A percentile compares a stretch with the other conserved stretches of the same genome.
These are phyloP conservation scores for Eurytoma adleriae DNA, from an alignment of 2,888 invertebrate species.

Conservation along the genomic window DNA sequence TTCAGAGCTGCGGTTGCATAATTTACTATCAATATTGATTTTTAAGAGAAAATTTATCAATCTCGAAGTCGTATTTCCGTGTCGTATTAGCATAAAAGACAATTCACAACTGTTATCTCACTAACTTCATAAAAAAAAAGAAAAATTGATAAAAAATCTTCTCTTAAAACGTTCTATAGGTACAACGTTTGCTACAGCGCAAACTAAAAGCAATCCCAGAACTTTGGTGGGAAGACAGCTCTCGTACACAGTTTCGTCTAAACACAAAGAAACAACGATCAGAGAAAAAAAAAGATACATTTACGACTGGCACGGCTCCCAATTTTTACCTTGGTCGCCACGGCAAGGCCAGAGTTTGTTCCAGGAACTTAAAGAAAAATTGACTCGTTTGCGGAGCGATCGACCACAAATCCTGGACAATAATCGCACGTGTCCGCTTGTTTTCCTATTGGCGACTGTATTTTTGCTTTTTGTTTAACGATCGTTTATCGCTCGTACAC, in stretches of 20 bases:
- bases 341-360: slow-evolving; percentile 64
- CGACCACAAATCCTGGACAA: slow-evolving; percentile 69
- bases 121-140: too few relatives aligned
- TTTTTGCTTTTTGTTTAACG: background rate
- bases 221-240: slow-evolving; percentile 43
- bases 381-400: slow-evolving; percentile 62
- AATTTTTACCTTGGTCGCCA: slow-evolving; percentile 67
- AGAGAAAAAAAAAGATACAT: slow-evolving; percentile 29
- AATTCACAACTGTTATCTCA: too few relatives aligned
- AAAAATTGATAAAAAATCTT: background rate
- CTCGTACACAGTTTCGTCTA: slow-evolving; percentile 30
- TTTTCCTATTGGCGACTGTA: background rate
- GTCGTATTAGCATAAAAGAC: too few relatives aligned
- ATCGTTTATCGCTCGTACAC: background rate
- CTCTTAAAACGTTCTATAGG: background rate
- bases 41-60: background rate
- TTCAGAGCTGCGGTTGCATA: background rate
- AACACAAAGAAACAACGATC: slow-evolving; percentile 65
- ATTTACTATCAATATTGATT: background rate
- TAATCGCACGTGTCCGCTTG: slow-evolving; percentile 66
- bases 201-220: slow-evolving; percentile 10
- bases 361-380: slow-evolving; percentile 62
- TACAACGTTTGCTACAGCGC: background rate
- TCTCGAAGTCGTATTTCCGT: too few relatives aligned
- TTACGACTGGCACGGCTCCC: slow-evolving; percentile 46